Base-by-base conservation (phyloP, 2,797 vertebrate genomes). In the Melanitta fusca region DNA sequence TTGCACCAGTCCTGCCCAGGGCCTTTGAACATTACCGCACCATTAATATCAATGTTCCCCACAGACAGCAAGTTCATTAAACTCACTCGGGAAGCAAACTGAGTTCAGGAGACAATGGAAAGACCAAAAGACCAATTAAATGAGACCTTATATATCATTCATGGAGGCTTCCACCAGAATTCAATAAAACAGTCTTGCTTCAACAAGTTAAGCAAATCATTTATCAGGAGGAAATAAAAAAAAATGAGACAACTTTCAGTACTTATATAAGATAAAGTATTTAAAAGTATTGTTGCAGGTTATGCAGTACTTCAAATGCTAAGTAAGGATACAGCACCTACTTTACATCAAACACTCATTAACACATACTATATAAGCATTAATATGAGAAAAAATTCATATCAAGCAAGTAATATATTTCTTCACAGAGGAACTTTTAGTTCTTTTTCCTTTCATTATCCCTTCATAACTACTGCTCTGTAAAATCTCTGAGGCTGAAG, bases 61-160 rank as follows among this genome's bases (percentile, higher is more conserved):
- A 38, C 32, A 77, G 91, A 75, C 47, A 60, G 75, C n/a, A 82
- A 80, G 62, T 81, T 95, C 83, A 94, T 96, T 90, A 93, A 82
- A 93, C 49, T 70, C 80, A 57, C 80, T 18, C 89, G 85, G 83
- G 66, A 91, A 95, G 56, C 2, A 4, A 88, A 95, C 82, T 54
- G 60, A 90, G 57, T 81, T 85, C 89, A 71, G 73, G 4, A 86
- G 83, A 91, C 73, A 92, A 87, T 32, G 56, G 70, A 64, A 95
- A 88, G 61, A 92, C 6, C 66, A 61, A 39, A 91, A 70, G 71
- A 80, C 36, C 62, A 89, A 72, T 95, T 88, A 95, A 85, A 70
- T 39, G 56, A 85, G 60, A 85, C 38, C 72, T 93, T 71, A 70
- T 77, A 54, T 43, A 92, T 88, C 58, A 56, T 90, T 94, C 66